A percentile compares a stretch with the other conserved stretches of the same genome.
These are phyloP conservation scores for Brevipalpus yothersi DNA, from an alignment of 1,140 invertebrate genomes.

Conservation along the genomic window DNA sequence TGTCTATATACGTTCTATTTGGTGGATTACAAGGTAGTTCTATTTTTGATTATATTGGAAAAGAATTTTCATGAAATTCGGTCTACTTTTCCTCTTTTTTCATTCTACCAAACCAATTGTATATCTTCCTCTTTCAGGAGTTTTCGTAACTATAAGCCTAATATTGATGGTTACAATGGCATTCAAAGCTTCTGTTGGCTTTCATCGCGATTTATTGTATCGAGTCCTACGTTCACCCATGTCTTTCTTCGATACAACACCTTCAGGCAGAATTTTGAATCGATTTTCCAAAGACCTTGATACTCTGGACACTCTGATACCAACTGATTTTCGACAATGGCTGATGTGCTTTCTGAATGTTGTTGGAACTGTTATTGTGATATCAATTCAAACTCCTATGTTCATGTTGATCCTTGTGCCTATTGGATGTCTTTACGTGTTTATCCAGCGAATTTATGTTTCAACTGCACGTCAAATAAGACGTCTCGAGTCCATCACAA, in stretches of 20 bases:
- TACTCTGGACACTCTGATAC: slow-evolving; percentile 23
- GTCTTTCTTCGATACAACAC: slow-evolving; percentile 35
- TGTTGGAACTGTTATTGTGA: slow-evolving; percentile 48
- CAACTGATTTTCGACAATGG: slow-evolving; percentile 24
- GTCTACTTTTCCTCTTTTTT: no score
- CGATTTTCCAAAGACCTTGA: slow-evolving; percentile 28
- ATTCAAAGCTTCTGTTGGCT: no score
- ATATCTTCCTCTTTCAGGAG: no score
- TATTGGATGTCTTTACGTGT: slow-evolving; percentile 56
- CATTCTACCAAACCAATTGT: no score
- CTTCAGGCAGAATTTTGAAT: slow-evolving; percentile 47
- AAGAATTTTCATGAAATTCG: no score
- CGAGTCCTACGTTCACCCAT: slow-evolving; percentile 34
- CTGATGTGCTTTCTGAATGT: slow-evolving; percentile 33
- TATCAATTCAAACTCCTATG: slow-evolving; percentile 36
- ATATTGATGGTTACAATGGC: no score
- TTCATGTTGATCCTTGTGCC: slow-evolving; percentile 61
- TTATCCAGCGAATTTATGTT: slow-evolving; percentile 23
- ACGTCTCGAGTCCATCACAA: slow-evolving; percentile 24
- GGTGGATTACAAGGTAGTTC: no score
- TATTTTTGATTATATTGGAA: no score
- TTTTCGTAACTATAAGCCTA: no score
- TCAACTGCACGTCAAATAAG: slow-evolving; percentile 27
- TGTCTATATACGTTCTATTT: no score
- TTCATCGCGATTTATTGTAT: slow-evolving; percentile 23